Conservation (phyloP, 2,113 vertebrate species). For the Gobius niger region DNA sequence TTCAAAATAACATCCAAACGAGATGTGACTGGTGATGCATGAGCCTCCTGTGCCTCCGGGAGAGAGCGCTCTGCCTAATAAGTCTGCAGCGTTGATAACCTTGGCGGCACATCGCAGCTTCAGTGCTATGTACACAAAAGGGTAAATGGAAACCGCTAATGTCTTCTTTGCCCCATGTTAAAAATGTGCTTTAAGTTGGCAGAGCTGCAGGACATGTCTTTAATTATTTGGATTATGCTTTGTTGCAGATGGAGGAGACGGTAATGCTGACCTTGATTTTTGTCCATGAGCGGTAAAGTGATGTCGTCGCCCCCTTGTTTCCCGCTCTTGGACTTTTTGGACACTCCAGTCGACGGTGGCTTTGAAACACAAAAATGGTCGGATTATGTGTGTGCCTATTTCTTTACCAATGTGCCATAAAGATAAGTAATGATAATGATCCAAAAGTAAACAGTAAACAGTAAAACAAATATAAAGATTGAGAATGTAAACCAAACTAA, state of each 20-base stretch:
- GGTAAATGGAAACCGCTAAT: conserved; percentile 28
- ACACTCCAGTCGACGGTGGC: conserved; percentile 77
- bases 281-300: conserved; percentile 94
- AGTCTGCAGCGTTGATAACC: conserved; percentile 53
- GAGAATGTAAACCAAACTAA: no score
- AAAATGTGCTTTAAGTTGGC: conserved; percentile 8
- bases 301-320: conserved; percentile 91
- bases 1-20: conserved; percentile 35
- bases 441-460: no score
- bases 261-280: conserved; percentile 85
- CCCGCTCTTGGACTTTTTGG: conserved; percentile 85
- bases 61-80: conserved; percentile 42
- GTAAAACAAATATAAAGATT: no score
- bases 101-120: conserved; percentile 48
- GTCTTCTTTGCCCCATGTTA: conserved; percentile 35
- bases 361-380: conserved; percentile 50
- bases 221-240: conserved; percentile 38
- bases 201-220: conserved; percentile 28
- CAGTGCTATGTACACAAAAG: conserved; percentile 37
- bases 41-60: conserved; percentile 47
- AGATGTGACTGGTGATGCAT: conserved; percentile 58
- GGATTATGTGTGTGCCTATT: not conserved
- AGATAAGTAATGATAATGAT: no score
- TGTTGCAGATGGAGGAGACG: conserved; percentile 18
- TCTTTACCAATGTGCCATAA: no score